phyloP scores from a whole-genome alignment of 1,140 invertebrate species.

The Limonius californicus region DNA sequence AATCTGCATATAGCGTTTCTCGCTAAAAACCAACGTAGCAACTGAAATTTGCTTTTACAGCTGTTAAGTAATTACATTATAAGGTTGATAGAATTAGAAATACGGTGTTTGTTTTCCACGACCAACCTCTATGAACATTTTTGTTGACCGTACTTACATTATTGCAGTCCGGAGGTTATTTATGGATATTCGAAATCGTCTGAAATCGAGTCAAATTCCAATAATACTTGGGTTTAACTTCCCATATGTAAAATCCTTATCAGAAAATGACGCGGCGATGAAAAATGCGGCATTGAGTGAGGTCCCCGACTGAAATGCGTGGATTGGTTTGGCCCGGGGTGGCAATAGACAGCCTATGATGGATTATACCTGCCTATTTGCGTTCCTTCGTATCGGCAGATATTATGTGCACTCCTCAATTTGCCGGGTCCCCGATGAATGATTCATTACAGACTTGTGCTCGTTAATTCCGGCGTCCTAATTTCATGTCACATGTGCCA shows the following conservation, averaged over 20 bases:
- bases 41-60: too few species aligned
- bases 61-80: too few species aligned
- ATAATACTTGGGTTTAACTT: constrained; percentile 19
- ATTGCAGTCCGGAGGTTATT: too few species aligned
- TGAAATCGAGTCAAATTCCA: neutral
- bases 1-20: too few species aligned
- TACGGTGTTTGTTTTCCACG: too few species aligned
- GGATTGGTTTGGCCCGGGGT: constrained; percentile 25
- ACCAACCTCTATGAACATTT: too few species aligned
- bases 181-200: too few species aligned
- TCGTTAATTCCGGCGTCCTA: neutral
- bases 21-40: too few species aligned
- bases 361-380: constrained; percentile 18
- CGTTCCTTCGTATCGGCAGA: neutral
- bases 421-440: neutral
- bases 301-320: constrained; percentile 8
- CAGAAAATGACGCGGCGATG: constrained; percentile 23
- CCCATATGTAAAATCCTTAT: constrained; percentile 27
- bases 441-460: neutral
- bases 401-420: constrained; percentile 1
- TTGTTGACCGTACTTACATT: too few species aligned
- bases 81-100: too few species aligned
- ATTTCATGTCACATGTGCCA: constrained; percentile 14
- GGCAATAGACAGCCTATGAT: constrained; percentile 28
- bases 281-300: constrained; percentile 20